A percentile compares a stretch with the other conserved stretches of the same genome.
phyloP scores from a whole-genome alignment of 2,797 vertebrate species.

The Pteronotus mesoamericanus region DNA sequence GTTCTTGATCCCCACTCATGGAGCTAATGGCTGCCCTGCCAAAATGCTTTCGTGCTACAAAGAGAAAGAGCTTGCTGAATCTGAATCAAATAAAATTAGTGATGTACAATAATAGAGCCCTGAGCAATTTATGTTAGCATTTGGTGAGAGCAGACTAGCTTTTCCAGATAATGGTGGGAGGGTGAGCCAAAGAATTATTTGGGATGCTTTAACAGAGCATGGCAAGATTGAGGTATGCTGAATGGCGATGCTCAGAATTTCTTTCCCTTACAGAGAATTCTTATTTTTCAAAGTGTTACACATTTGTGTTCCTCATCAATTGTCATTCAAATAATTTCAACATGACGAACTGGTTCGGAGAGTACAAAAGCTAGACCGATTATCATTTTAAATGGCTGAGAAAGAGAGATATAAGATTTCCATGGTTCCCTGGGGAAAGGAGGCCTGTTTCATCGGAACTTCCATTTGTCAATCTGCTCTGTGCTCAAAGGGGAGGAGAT shows the following conservation, averaged over 20 bases:
- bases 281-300: constrained; percentile 57
- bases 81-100: constrained; percentile 65
- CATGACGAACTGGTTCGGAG: constrained; percentile 21
- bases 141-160: constrained; percentile 47
- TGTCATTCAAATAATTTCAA: constrained; percentile 57
- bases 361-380: neutral
- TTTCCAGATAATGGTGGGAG: constrained; percentile 62
- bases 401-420: constrained; percentile 39
- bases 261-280: neutral
- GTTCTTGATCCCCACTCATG: constrained; percentile 50
- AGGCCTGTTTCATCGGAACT: neutral
- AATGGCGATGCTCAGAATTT: constrained; percentile 43
- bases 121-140: constrained; percentile 51
- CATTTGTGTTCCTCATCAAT: constrained; percentile 53
- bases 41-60: constrained; percentile 49
- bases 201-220: constrained; percentile 34
- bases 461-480: neutral
- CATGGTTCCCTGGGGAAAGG: constrained; percentile 55
- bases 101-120: neutral
- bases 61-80: constrained; percentile 64
- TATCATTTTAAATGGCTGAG: constrained; percentile 42
- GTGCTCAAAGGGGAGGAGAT: neutral
- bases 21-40: constrained; percentile 56
- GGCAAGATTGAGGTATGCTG: constrained; percentile 58
- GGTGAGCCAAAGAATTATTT: constrained; percentile 55